Evolutionary conservation across 2,797 vertebrate genomes (phyloP).

Genomic region (Halcyon leucocephala): DNA sequence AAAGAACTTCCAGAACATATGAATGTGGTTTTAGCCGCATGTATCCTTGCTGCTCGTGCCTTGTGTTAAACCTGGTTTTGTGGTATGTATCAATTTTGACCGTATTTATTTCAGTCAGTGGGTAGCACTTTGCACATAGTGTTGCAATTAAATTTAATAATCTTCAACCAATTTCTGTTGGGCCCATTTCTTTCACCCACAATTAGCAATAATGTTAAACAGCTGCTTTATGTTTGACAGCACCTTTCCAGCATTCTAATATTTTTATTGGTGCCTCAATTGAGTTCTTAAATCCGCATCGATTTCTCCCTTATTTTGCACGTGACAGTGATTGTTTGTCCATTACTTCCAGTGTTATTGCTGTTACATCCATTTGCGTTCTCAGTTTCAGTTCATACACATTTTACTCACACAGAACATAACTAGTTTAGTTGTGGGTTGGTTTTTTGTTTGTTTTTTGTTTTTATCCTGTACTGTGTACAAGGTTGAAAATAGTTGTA

Average conservation of each 20-base stretch:
- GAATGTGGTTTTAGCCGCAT: not conserved
- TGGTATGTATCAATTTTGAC: not conserved
- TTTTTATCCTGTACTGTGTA: not conserved
- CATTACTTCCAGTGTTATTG: not conserved
- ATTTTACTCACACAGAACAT: not conserved
- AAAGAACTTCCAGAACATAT: not conserved
- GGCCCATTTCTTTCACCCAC: slow-evolving; percentile 24
- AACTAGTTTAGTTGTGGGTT: no score
- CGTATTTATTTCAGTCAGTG: not conserved
- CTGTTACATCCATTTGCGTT: not conserved
- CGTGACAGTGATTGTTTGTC: not conserved
- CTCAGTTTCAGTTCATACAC: not conserved
- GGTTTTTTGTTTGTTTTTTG: not conserved
- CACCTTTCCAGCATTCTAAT: slow-evolving; percentile 4
- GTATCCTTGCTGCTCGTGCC: not conserved
- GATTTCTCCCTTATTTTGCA: not conserved
- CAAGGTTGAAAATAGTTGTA: not conserved
- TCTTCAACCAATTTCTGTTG: slow-evolving; percentile 33
- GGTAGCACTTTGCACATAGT: not conserved
- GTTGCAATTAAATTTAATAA: slow-evolving; percentile 47
- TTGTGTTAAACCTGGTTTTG: not conserved
- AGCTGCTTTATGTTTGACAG: slow-evolving; percentile 45
- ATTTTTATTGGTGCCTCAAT: slow-evolving; percentile 26
- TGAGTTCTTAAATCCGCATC: not conserved
- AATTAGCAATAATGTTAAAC: slow-evolving; percentile 45